phyloP scores from a whole-genome alignment of 2,113 vertebrate genomes.

The Corythornis cristatus region DNA sequence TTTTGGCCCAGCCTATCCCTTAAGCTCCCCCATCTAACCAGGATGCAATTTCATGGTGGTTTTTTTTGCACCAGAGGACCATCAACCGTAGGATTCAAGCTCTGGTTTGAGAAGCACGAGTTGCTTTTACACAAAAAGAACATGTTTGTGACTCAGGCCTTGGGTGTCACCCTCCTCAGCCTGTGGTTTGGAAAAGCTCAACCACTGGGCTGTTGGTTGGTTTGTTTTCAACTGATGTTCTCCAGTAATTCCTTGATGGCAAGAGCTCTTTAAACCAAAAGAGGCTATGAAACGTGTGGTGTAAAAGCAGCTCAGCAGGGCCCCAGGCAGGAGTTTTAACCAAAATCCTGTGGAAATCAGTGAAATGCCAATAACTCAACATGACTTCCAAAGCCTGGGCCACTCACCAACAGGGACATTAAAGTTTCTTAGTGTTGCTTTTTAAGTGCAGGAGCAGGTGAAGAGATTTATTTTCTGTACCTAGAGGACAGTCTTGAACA shows the following conservation, averaged over 20 bases:
- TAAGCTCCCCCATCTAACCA: not conserved
- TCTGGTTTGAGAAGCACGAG: not conserved
- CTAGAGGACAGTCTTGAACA: not conserved
- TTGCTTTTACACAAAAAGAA: not conserved
- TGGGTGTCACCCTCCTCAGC: not conserved
- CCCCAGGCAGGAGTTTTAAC: not conserved
- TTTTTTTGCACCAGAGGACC: not conserved
- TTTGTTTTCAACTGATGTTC: not conserved
- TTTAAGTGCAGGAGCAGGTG: not conserved
- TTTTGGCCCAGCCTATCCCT: not conserved
- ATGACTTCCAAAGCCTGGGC: not conserved
- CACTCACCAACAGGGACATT: not conserved
- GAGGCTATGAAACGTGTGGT: not conserved
- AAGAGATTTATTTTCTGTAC: not conserved
- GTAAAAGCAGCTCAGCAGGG: not conserved
- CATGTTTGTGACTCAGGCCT: not conserved
- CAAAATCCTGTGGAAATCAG: not conserved
- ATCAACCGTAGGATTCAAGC: not conserved
- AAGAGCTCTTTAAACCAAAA: not conserved
- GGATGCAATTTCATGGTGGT: not conserved
- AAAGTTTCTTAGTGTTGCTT: not conserved
- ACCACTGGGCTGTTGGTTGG: not conserved
- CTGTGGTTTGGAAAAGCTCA: not conserved
- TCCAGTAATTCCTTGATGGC: not conserved
- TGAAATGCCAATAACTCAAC: not conserved